Base-by-base conservation (phyloP, 1,140 invertebrate species). In the Dryas iulia region DNA sequence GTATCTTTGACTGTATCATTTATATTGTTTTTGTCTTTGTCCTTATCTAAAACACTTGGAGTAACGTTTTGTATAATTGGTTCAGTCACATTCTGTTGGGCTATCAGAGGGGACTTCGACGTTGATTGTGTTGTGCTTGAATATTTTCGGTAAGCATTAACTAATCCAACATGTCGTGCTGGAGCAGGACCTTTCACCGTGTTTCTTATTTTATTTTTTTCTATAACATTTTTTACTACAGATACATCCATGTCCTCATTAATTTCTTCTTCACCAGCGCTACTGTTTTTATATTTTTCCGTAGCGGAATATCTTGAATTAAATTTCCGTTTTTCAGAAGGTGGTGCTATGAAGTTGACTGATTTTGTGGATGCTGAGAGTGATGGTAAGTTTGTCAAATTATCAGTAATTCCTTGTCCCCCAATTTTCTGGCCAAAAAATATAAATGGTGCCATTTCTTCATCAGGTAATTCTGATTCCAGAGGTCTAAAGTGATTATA, bases 371-470 rank as follows among this genome's bases (percentile, higher is more conserved):
- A 93, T 12, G 93, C 92, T 30, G 89, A 90, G 33, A 91, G 57
- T 11, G 88, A 83, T 21, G 88, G 88, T 3, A 86, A 91, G 71
- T 90, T 82, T 8, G 87, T 91, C 6, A 91, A 82, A 72, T 90
- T 89, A 67, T 92, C 90, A 68, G 66, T 87, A 25, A 91, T 87
- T n/a, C 73, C 65, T 47, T 66, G 81, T 8, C 88, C 84, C 0
- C 86, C 91, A n/a, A 95, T 66, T 78, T 95, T 95, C 78, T 95
- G 94, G 0, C 95, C 95, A 81, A 95, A 95, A 71, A 93, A 94
- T n/a, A 95, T 86, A 82, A 95, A 95, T 33, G 95, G 94, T 53
- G 94, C 93, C 89, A 95, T 93, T 71, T 95, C 94, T 78, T 95
- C 94, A 28, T 94, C 92, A 0, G 94, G 93, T 47, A 95, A 84